These are phyloP conservation scores for Elysia crispata DNA, from an alignment of 2,888 invertebrate genomes.

Conservation along the genomic window DNA sequence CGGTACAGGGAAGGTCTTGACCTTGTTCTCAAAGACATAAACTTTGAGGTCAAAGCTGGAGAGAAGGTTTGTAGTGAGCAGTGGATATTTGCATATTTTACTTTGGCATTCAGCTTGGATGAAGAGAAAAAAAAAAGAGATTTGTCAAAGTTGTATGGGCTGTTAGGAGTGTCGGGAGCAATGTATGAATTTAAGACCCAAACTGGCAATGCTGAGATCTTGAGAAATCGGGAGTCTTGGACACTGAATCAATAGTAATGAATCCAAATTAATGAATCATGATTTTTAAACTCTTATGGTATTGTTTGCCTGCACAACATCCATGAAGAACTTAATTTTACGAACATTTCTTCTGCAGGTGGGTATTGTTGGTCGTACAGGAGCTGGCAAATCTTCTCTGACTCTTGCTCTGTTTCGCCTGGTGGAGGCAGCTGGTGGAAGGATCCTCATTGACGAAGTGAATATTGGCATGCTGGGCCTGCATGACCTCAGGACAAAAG, in stretches of 20 bases:
- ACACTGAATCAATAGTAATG: too few species aligned
- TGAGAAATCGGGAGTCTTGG: too few species aligned
- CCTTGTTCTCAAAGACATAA: conserved; percentile 68
- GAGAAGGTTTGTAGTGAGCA: conserved; percentile 64
- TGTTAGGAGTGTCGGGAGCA: too few species aligned
- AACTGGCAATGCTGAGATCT: too few species aligned
- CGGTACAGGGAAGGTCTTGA: conserved; percentile 71
- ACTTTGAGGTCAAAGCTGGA: conserved; percentile 59
- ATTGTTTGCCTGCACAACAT: neutral
- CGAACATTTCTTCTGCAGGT: conserved; percentile 79
- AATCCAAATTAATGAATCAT: too few species aligned
- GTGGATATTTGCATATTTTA: too few species aligned
- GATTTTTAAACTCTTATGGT: neutral
- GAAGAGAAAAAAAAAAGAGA: too few species aligned
- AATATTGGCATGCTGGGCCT: conserved; percentile 82
- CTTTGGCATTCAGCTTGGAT: too few species aligned
- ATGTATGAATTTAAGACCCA: too few species aligned
- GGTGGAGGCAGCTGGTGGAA: conserved; percentile 85
- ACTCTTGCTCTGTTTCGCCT: conserved; percentile 89
- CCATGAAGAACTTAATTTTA: neutral
- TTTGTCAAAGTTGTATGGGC: too few species aligned
- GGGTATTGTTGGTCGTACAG: conserved; percentile 81
- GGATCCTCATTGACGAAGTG: conserved; percentile 88
- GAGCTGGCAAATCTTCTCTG: conserved; percentile 82
- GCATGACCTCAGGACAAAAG: conserved; percentile 86